These are phyloP conservation scores for Octomys mimax DNA, from an alignment of 2,797 vertebrate genomes.

Conservation along the genomic window DNA sequence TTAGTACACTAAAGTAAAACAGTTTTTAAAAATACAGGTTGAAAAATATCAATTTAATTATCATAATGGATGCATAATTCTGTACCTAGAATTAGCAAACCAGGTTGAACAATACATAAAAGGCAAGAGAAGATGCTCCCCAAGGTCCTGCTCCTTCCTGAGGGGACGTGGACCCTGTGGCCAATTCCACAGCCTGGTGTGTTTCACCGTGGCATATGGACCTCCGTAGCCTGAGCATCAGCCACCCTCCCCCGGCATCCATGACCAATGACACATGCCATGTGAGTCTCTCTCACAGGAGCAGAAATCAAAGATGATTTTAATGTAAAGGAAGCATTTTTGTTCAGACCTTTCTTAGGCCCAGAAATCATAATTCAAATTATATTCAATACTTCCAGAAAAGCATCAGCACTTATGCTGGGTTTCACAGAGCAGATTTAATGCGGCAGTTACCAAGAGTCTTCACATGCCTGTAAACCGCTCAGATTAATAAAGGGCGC, in stretches of 20 bases:
- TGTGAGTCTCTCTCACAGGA: not conserved
- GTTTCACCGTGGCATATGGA: not conserved
- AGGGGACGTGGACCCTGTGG: not conserved
- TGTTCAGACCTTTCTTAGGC: not conserved
- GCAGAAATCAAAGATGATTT: conserved; percentile 18
- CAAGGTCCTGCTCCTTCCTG: rapidly evolving
- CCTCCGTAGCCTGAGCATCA: not conserved
- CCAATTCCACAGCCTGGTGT: rapidly evolving
- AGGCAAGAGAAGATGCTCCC: not conserved
- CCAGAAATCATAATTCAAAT: not conserved
- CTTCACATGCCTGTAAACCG: not conserved
- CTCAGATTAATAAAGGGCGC: not conserved
- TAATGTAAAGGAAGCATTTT: not conserved
- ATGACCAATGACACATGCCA: not conserved
- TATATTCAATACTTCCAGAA: conserved; percentile 59
- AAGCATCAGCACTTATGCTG: not conserved
- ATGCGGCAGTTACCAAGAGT: not conserved
- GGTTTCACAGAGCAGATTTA: not conserved
- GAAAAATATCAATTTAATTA: not conserved
- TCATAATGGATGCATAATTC: not conserved
- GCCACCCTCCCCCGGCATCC: not conserved
- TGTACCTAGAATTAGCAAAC: not conserved
- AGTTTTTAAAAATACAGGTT: not conserved
- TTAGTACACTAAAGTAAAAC: not conserved
- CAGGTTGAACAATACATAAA: not conserved